Conservation (phyloP, 2,797 vertebrate genomes). For the Alauda arvensis region DNA sequence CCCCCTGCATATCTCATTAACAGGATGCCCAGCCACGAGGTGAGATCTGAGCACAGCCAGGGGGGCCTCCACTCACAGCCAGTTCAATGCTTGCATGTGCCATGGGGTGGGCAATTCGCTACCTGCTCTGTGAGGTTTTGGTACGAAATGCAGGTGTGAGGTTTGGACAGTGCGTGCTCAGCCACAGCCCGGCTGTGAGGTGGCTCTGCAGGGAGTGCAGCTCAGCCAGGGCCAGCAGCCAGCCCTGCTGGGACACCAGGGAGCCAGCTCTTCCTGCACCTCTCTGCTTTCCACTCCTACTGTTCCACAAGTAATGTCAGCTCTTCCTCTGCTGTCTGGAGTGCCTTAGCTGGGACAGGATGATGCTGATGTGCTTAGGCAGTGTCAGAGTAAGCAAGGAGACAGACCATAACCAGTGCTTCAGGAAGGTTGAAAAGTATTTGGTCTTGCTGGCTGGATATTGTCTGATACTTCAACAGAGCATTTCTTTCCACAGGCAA, state of each 20-base stretch:
- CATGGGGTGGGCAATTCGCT: constrained; percentile 12
- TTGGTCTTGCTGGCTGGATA: background rate
- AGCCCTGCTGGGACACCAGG: background rate
- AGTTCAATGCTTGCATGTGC: constrained; percentile 24
- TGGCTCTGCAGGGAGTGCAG: background rate
- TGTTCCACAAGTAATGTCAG: background rate
- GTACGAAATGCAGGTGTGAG: background rate
- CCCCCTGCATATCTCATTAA: constrained; percentile 96
- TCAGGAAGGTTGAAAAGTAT: background rate
- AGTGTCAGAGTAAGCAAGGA: background rate
- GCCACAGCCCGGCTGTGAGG: background rate
- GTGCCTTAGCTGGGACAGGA: background rate
- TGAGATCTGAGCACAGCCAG: constrained; percentile 76
- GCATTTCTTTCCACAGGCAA: constrained; percentile 80
- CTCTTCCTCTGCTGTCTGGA: background rate
- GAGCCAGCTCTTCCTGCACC: background rate
- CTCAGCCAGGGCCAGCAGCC: background rate
- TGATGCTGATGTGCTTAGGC: background rate
- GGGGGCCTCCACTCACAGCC: background rate
- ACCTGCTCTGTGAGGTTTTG: background rate
- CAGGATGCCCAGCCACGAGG: constrained; percentile 99
- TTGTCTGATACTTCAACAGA: background rate
- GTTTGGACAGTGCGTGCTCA: background rate
- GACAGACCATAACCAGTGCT: background rate
- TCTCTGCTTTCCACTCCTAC: background rate